A percentile compares a stretch with the other conserved stretches of the same genome.
These are phyloP conservation scores for Lycaena phlaeas DNA, from an alignment of 2,888 invertebrate species.

Conservation along the genomic window DNA sequence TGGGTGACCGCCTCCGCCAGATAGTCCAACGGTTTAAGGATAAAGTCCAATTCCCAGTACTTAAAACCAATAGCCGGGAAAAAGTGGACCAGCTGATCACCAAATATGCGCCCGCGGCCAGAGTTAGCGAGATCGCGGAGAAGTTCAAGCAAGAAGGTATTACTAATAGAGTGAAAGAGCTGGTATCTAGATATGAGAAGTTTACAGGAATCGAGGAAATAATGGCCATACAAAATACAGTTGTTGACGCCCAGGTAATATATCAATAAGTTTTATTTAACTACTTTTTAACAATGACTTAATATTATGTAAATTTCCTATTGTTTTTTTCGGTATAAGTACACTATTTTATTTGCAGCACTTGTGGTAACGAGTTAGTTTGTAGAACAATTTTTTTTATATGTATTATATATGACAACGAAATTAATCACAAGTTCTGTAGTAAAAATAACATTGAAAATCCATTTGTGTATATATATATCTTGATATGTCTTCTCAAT, in stretches of 20 bases:
- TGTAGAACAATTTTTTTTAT: no score
- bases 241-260: conserved; percentile 76
- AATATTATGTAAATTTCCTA: no score
- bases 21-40: conserved; percentile 49
- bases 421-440: no score
- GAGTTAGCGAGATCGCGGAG: conserved; percentile 50
- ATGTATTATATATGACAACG: no score
- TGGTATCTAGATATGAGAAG: conserved; percentile 78
- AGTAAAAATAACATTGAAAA: no score
- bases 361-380: no score
- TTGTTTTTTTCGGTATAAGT: no score
- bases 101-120: conserved; percentile 47
- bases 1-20: conserved; percentile 56
- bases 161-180: conserved; percentile 46
- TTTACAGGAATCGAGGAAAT: conserved; percentile 86
- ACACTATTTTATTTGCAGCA: no score
- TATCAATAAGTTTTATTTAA: no score
- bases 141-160: conserved; percentile 47
- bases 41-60: conserved; percentile 40
- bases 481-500: no score
- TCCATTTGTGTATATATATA: no score
- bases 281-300: no score
- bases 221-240: conserved; percentile 80
- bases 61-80: conserved; percentile 36
- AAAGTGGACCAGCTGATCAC: conserved; percentile 51